Conservation (phyloP, 2,113 vertebrate genomes). For the Aleadryas rufinucha region DNA sequence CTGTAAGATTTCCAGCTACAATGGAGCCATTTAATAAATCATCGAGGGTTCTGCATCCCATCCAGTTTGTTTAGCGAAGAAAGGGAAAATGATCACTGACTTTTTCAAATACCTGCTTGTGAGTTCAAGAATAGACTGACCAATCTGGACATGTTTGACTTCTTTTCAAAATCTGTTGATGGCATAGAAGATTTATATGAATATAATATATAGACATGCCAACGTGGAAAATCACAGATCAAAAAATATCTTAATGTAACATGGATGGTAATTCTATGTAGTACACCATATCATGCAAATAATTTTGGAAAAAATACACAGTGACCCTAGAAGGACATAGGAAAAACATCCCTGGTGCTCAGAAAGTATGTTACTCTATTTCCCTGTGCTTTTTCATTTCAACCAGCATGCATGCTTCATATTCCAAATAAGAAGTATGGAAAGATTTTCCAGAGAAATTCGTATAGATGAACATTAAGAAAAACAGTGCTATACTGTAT, state of each 20-base stretch:
- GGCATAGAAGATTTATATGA: background rate
- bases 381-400: background rate
- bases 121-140: background rate
- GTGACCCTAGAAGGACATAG: background rate
- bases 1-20: background rate
- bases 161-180: background rate
- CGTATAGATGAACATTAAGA: background rate
- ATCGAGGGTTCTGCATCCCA: constrained; percentile 1
- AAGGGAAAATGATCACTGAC: background rate
- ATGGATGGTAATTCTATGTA: background rate
- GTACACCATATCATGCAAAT: background rate
- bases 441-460: background rate
- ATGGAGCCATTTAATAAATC: constrained; percentile 40
- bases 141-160: background rate
- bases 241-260: background rate
- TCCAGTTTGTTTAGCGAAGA: background rate
- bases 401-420: background rate
- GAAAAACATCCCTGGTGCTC: background rate
- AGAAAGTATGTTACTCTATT: background rate
- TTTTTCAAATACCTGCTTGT: background rate
- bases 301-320: background rate
- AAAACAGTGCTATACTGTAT: background rate
- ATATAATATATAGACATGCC: background rate
- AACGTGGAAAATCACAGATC: background rate
- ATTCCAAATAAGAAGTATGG: background rate